Base-by-base conservation (phyloP, 2,797 vertebrate genomes). In the Capromys pilorides region DNA sequence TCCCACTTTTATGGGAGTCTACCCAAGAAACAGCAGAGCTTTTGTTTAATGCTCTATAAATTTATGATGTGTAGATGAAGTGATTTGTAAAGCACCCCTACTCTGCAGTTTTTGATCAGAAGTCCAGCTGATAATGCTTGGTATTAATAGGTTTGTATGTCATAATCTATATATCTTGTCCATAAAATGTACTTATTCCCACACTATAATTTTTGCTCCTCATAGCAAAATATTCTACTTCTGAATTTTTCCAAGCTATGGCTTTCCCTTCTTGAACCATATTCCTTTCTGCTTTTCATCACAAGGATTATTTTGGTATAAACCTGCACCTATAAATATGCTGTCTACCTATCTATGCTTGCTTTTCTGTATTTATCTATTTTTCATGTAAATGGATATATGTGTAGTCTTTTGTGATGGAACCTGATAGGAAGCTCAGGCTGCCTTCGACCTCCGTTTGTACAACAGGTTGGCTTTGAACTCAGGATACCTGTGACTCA, bases 71-170 rank as follows among this genome's bases (percentile, higher is more conserved):
- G 36, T 36, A 33, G 26, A n/a, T 88, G 21, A 82, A 0, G 66
- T 90, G 12, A 71, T 93, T 82, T 92, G 7, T n/a, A 86, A 90
- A 78, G 33, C 6, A 82, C 16, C 26, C 96, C 69, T 83, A 36
- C 16, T 39, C 1, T 51, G 45, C 2, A 83, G 19, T 8, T 92
- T 94, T 92, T 77, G 24, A 92, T 78, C 73, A 57, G 45, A 75
- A 88, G 66, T 92, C n/a, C 10, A 61, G 5, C 57, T 66, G 51
- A 73, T 33, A 16, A 64, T 16, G 12, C 4, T 90, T 80, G 31
- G 54, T 71, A 62, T 92, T 45, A 78, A 57, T 54, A 45, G 59
- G 21, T 31, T 90, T 4, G 39, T 78, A 36, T 78, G n/a, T 31
- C 13, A 71, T 51, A 83, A 45, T 33, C 4, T 26, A 36, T 39